A percentile compares a stretch with the other conserved stretches of the same genome.
These are phyloP conservation scores for Hirundo rustica DNA, from an alignment of 2,797 vertebrate species.

Conservation along the genomic window DNA sequence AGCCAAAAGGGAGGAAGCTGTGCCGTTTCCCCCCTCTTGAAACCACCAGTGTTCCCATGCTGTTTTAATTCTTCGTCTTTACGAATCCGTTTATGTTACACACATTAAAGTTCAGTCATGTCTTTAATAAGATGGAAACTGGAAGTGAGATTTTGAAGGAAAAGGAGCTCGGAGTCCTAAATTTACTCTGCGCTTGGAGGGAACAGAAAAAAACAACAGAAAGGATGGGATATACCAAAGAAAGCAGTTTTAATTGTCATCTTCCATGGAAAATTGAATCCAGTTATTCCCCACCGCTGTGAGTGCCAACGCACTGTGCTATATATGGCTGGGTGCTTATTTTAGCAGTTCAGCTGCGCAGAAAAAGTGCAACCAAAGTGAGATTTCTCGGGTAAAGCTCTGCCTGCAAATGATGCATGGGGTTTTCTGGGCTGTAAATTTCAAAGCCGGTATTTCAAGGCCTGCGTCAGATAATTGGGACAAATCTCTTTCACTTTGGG, in stretches of 20 bases:
- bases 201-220: conserved; percentile 65
- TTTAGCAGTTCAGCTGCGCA: conserved; percentile 60
- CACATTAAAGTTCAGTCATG: conserved; percentile 80
- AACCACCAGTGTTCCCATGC: conserved; percentile 62
- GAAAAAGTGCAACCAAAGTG: conserved; percentile 32
- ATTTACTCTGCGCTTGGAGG: conserved; percentile 57
- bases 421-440: conserved; percentile 31
- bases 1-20: conserved; percentile 57
- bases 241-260: conserved; percentile 76
- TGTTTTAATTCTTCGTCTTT: conserved; percentile 77
- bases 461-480: not conserved
- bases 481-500: conserved; percentile 32
- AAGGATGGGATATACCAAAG: conserved; percentile 73
- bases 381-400: conserved; percentile 35
- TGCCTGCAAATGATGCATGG: not conserved
- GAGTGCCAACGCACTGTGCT: conserved; percentile 37
- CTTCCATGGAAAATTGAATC: conserved; percentile 77
- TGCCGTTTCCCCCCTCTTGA: conserved; percentile 36
- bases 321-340: conserved; percentile 60
- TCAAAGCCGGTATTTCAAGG: not conserved
- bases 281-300: conserved; percentile 42
- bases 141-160: conserved; percentile 76
- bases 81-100: conserved; percentile 77
- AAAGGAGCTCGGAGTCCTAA: conserved; percentile 61
- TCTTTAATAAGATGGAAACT: conserved; percentile 80